These are phyloP conservation scores for Nomada hirtipes DNA, from an alignment of 2,888 invertebrate species.

Conservation along the genomic window DNA sequence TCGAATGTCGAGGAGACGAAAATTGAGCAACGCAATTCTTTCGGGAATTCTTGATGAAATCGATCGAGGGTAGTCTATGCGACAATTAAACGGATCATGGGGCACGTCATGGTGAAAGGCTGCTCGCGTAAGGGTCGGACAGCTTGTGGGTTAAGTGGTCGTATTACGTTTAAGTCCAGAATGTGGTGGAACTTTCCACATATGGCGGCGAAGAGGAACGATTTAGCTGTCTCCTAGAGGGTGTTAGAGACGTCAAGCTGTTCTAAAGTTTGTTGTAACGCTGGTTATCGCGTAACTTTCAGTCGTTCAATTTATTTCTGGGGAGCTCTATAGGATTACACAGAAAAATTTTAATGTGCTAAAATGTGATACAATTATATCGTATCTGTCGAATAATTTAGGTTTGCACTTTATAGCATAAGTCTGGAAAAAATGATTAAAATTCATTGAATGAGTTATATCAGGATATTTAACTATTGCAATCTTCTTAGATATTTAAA, in stretches of 20 bases:
- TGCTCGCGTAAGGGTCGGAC: conserved; percentile 65
- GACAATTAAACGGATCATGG: conserved; percentile 47
- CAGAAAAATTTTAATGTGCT: no score
- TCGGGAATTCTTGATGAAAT: not conserved
- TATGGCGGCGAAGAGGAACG: conserved; percentile 38
- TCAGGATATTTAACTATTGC: no score
- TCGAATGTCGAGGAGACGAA: not conserved
- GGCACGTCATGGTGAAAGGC: conserved; percentile 23
- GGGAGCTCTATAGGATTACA: no score
- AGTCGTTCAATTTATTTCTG: conserved; percentile 6
- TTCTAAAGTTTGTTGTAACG: conserved; percentile 21
- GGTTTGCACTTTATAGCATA: not conserved
- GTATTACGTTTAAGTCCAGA: conserved; percentile 79
- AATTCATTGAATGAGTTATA: no score
- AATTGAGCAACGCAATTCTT: not conserved
- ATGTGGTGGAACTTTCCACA: conserved; percentile 76
- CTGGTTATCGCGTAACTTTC: conserved; percentile 6
- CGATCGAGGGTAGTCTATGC: conserved; percentile 7
- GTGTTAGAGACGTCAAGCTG: conserved; percentile 6
- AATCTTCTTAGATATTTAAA: no score
- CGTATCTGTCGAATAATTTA: not conserved
- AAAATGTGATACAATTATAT: no score
- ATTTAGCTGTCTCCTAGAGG: conserved; percentile 15
- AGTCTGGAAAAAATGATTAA: no score
- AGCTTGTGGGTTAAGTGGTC: conserved; percentile 79